Percentiles rank a stretch among this genome's conserved stretches.
These are phyloP conservation scores for Scaptomyza hsui DNA, from an alignment of 1,140 invertebrate genomes.

Conservation along the genomic window DNA sequence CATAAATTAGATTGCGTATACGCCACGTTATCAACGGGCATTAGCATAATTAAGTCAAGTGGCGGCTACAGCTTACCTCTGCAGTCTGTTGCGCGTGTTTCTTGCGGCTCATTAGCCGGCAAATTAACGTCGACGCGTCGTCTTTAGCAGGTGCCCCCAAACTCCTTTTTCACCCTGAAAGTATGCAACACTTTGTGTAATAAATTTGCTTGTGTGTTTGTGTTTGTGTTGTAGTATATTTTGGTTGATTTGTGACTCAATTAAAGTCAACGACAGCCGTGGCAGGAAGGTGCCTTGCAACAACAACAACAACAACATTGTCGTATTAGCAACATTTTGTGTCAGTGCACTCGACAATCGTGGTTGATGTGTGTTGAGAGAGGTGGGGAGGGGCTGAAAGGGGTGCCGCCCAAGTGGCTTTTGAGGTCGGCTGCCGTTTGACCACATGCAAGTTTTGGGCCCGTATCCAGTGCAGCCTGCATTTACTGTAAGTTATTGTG, in stretches of 20 bases:
- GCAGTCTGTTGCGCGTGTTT: slow-evolving; percentile 47
- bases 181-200: slow-evolving; percentile 69
- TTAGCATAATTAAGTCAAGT: slow-evolving; percentile 69
- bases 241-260: slow-evolving; percentile 83
- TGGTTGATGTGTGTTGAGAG: neutral
- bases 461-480: slow-evolving; percentile 44
- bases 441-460: slow-evolving; percentile 60
- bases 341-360: slow-evolving; percentile 59
- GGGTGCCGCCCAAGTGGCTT: slow-evolving; percentile 59
- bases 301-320: slow-evolving; percentile 1
- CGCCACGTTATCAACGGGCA: slow-evolving; percentile 46
- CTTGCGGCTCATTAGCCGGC: slow-evolving; percentile 72
- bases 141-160: slow-evolving; percentile 44
- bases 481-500: slow-evolving; percentile 1
- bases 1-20: slow-evolving; percentile 40
- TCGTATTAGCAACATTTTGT: slow-evolving; percentile 51
- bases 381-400: neutral
- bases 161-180: slow-evolving; percentile 38
- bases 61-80: neutral
- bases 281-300: slow-evolving; percentile 61
- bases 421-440: slow-evolving; percentile 55
- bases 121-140: slow-evolving; percentile 67
- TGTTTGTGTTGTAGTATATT: slow-evolving; percentile 72
- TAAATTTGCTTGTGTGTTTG: slow-evolving; percentile 61
- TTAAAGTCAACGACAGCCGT: slow-evolving; percentile 75